Base-by-base conservation (phyloP, 2,888 invertebrate genomes). In the Eupithecia vulgata region DNA sequence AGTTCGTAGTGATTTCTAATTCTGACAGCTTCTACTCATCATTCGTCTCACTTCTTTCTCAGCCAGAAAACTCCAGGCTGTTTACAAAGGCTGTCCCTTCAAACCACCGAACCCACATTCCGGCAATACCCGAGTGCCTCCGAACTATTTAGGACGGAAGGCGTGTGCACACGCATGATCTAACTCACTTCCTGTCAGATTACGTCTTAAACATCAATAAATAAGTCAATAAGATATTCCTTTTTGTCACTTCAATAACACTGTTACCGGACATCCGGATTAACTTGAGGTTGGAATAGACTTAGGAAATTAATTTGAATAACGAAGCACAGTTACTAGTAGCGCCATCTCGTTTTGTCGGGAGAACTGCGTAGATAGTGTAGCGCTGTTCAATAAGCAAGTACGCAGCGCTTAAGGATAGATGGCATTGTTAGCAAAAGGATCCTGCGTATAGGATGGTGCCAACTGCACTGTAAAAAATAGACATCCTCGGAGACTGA, bases 361-460 rank as follows among this genome's bases (percentile, higher is more conserved):
- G 21, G 15, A 37, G 62, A 57, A 75, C 67, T 30, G 42, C 21
- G 40, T 65, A 25, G 12, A 21, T 52, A 6, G 35, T 15, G 34
- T 12, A 25, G 5, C 7, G 61, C 21, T 8, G 25, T 66, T 76
- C 69, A 65, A 75, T 70, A 34, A 35, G 35, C 48, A 59, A 67
- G 67, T 67, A 67, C 12, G 15, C 21, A 48, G 42, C n/a, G 13
- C 10, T 25, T 6, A 12, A 21, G 40, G 10, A 65, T 57, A 79
- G 79, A 73, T 76, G 78, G 76, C 79, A 78, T 59, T 78, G 40
- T 62, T 65, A 40, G 40, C 10, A 65, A 61, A 21, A 21, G 40
- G 0, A 5, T 40, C 40, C 21, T 64, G 21, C 40, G 64, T 21
- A 40, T 21, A 1, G 10, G 35, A n/a, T 64, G 48, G 21, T 52